A percentile compares a stretch with the other conserved stretches of the same genome.
These are phyloP conservation scores for Leucophenga varia DNA, from an alignment of 1,140 invertebrate species.

Conservation along the genomic window DNA sequence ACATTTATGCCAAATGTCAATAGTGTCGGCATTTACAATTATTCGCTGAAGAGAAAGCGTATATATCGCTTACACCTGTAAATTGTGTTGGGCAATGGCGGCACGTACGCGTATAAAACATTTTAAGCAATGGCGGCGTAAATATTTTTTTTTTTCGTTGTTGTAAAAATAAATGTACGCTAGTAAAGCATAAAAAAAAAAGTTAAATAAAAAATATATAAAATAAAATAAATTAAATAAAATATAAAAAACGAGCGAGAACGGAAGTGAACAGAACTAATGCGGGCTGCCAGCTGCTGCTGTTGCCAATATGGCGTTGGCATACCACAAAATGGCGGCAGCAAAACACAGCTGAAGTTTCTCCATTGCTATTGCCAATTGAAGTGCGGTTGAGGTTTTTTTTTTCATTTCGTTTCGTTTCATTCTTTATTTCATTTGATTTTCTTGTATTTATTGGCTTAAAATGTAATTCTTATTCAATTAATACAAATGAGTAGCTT, in stretches of 20 bases:
- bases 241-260: constrained; percentile 13
- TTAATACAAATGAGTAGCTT: constrained; percentile 37
- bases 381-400: background rate
- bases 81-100: constrained; percentile 12
- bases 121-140: constrained; percentile 24
- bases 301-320: too few species aligned
- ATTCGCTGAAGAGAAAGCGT: too few species aligned
- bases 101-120: constrained; percentile 18
- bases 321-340: constrained; percentile 33
- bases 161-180: too few species aligned
- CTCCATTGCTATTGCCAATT: too few species aligned
- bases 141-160: too few species aligned
- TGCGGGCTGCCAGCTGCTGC: too few species aligned
- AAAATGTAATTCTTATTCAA: constrained; percentile 39
- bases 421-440: constrained; percentile 8
- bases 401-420: too few species aligned
- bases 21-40: too few species aligned
- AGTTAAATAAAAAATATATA: constrained; percentile 23
- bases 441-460: constrained; percentile 38
- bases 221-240: constrained; percentile 23
- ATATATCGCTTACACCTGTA: too few species aligned
- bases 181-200: too few species aligned
- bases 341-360: too few species aligned
- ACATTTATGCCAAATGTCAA: too few species aligned
- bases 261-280: background rate